Conservation (phyloP, 2,888 invertebrate species). For the Melitaea athalia region DNA sequence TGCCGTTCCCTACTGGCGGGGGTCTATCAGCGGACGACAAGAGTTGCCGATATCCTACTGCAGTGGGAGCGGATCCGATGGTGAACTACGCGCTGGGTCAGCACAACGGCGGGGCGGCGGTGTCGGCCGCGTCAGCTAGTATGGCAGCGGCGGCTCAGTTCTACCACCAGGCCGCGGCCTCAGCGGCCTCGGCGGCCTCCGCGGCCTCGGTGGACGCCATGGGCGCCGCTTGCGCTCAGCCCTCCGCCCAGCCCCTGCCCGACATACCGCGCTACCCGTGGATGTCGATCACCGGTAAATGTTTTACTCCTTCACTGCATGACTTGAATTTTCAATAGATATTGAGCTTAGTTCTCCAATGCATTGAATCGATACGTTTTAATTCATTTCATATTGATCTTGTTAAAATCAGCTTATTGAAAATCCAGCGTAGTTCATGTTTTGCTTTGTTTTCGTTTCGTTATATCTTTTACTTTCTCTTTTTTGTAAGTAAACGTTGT, state of each 20-base stretch:
- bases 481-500: background rate
- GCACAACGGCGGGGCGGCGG: slow-evolving; percentile 87
- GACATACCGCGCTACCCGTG: slow-evolving; percentile 97
- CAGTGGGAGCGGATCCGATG: slow-evolving; percentile 86
- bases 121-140: slow-evolving; percentile 84
- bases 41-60: slow-evolving; percentile 90
- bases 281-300: slow-evolving; percentile 98
- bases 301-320: slow-evolving; percentile 67
- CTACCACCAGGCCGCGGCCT: slow-evolving; percentile 92
- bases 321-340: slow-evolving; percentile 35
- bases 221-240: slow-evolving; percentile 90
- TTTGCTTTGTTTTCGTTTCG: background rate
- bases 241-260: slow-evolving; percentile 92
- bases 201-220: slow-evolving; percentile 91
- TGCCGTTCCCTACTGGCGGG: slow-evolving; percentile 86
- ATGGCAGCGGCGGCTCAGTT: slow-evolving; percentile 91
- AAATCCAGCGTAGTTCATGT: background rate
- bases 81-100: slow-evolving; percentile 91
- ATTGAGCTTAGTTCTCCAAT: background rate
- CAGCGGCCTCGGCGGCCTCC: slow-evolving; percentile 88
- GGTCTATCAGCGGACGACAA: slow-evolving; percentile 88
- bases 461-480: background rate
- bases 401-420: background rate
- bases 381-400: background rate
- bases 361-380: background rate